phyloP scores from a whole-genome alignment of 2,113 vertebrate species.

The Australoheros scitulus region DNA sequence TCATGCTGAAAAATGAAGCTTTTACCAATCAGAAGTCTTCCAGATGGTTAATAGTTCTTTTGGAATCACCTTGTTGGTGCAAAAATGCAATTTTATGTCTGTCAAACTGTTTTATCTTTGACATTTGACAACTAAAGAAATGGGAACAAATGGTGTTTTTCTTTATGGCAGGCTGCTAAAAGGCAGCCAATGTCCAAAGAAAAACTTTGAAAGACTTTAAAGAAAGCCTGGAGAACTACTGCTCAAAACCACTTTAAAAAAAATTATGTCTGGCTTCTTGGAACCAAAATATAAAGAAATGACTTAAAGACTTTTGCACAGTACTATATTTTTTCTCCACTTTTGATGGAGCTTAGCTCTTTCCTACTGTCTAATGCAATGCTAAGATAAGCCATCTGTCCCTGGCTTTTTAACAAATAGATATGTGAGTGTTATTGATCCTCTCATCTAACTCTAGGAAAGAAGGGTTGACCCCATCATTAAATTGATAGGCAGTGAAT shows the following conservation, averaged over 20 bases:
- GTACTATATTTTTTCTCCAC: background rate
- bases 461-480: background rate
- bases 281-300: background rate
- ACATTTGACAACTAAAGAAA: background rate
- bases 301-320: background rate
- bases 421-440: background rate
- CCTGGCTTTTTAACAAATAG: background rate
- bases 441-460: slow-evolving; percentile 2
- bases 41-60: background rate
- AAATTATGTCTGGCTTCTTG: background rate
- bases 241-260: background rate
- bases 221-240: background rate
- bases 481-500: slow-evolving; percentile 8
- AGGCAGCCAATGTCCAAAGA: background rate
- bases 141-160: background rate
- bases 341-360: background rate
- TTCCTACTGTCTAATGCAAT: background rate
- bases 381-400: background rate
- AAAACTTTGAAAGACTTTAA: background rate
- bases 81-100: background rate
- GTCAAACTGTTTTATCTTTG: background rate
- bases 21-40: too few relatives aligned
- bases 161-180: background rate
- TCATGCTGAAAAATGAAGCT: too few relatives aligned
- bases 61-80: background rate